These are phyloP conservation scores for Heterodera carotae DNA, from an alignment of 1,140 invertebrate species.

Conservation along the genomic window DNA sequence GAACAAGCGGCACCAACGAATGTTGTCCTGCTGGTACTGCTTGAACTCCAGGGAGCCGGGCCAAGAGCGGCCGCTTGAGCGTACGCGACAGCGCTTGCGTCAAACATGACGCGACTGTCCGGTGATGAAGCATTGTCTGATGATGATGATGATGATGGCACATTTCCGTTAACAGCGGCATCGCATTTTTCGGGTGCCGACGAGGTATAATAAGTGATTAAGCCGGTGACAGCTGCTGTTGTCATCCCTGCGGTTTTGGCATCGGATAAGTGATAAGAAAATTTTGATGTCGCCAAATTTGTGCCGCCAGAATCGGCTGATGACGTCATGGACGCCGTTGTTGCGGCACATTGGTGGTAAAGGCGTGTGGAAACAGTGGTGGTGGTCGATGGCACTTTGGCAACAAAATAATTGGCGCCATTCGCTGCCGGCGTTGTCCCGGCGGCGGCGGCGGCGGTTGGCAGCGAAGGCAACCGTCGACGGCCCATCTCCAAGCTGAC, in stretches of 20 bases:
- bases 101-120: conserved; percentile 16
- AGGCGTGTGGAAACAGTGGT: no score
- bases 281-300: not conserved
- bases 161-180: conserved; percentile 2
- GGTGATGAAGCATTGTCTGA: conserved; percentile 19
- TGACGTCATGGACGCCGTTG: not conserved
- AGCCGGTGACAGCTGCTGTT: conserved; percentile 12
- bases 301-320: not conserved
- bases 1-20: no score
- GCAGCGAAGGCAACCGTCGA: conserved; percentile 61
- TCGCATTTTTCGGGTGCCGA: conserved; percentile 44
- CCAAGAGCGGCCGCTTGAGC: conserved; percentile 1
- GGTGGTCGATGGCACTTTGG: not conserved
- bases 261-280: conserved; percentile 12
- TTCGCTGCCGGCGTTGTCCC: not conserved
- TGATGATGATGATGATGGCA: not conserved
- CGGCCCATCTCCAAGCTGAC: conserved; percentile 57
- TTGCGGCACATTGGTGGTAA: not conserved
- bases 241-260: conserved; percentile 20
- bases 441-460: conserved; percentile 21
- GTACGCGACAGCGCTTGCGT: not conserved
- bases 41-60: not conserved
- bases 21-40: not conserved
- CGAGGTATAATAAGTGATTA: conserved; percentile 52
- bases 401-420: conserved; percentile 6